Evolutionary conservation across 2,888 invertebrate species (phyloP).

Genomic region (Diadromus collaris): DNA sequence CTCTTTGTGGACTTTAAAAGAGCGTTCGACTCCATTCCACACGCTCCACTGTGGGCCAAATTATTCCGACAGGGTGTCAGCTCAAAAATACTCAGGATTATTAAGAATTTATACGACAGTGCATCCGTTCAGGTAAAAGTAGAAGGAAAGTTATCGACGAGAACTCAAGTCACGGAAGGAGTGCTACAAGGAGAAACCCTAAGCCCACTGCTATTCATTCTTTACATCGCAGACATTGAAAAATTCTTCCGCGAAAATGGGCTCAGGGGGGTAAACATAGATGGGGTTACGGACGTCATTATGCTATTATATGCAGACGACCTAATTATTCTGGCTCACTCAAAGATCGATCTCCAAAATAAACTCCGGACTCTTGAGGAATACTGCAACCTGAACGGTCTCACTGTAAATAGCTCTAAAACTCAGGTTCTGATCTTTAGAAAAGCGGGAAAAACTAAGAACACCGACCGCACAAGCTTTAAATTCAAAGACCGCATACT

Average conservation of each 20-base stretch:
- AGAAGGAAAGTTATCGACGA: not conserved
- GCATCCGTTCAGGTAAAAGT: slow-evolving; percentile 30
- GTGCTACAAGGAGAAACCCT: slow-evolving; percentile 55
- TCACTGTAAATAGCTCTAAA: slow-evolving; percentile 55
- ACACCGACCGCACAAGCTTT: not conserved
- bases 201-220: slow-evolving; percentile 35
- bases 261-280: slow-evolving; percentile 46
- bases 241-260: slow-evolving; percentile 21
- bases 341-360: not conserved
- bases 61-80: slow-evolving; percentile 52
- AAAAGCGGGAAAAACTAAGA: not conserved
- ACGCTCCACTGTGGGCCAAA: slow-evolving; percentile 55
- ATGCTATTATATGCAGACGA: slow-evolving; percentile 60
- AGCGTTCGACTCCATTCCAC: slow-evolving; percentile 47
- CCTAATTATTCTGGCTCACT: slow-evolving; percentile 51
- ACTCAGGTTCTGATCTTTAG: not conserved
- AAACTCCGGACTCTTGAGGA: slow-evolving; percentile 49
- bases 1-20: slow-evolving; percentile 28
- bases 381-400: slow-evolving; percentile 52
- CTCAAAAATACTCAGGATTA: slow-evolving; percentile 55
- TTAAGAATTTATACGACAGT: slow-evolving; percentile 32
- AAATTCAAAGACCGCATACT: not conserved
- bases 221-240: slow-evolving; percentile 50
- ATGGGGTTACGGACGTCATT: slow-evolving; percentile 37
- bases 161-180: slow-evolving; percentile 34